A percentile compares a stretch with the other conserved stretches of the same genome.
These are phyloP conservation scores for Ormia ochracea DNA, from an alignment of 2,888 invertebrate species.

Conservation along the genomic window DNA sequence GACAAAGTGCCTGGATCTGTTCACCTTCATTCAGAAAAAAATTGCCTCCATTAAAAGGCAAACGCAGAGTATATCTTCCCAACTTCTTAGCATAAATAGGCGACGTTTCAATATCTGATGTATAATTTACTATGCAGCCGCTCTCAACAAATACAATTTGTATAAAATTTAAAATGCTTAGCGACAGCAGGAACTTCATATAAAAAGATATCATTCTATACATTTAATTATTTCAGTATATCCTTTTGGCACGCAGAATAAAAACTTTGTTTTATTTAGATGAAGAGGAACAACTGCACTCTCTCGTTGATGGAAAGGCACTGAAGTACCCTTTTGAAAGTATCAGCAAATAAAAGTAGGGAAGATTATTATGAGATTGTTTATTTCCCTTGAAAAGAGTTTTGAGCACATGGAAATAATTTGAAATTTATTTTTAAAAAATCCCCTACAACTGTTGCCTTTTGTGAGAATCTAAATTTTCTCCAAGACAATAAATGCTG, in stretches of 20 bases:
- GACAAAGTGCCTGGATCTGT: not conserved
- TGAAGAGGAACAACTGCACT: too few species aligned
- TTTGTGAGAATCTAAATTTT: too few species aligned
- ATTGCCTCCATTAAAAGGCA: constrained; percentile 1
- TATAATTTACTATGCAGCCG: constrained; percentile 1
- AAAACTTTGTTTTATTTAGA: not conserved
- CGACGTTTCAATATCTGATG: not conserved
- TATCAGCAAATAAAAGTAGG: too few species aligned
- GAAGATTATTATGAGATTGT: too few species aligned
- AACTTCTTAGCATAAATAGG: constrained; percentile 22
- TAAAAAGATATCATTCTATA: not conserved
- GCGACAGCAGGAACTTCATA: not conserved
- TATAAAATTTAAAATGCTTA: not conserved
- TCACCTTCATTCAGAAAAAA: not conserved
- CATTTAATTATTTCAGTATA: too few species aligned
- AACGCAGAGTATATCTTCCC: not conserved
- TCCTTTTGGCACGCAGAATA: not conserved
- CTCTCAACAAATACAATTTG: not conserved
- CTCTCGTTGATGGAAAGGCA: too few species aligned
- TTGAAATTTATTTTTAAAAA: too few species aligned
- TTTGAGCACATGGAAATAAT: too few species aligned
- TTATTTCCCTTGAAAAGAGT: too few species aligned
- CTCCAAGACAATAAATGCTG: too few species aligned
- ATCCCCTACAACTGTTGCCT: too few species aligned
- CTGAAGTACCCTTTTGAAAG: too few species aligned